A percentile compares a stretch with the other conserved stretches of the same genome.
Evolutionary conservation across 2,797 vertebrate species (phyloP).

Genomic region (Anisognathus igniventris): DNA sequence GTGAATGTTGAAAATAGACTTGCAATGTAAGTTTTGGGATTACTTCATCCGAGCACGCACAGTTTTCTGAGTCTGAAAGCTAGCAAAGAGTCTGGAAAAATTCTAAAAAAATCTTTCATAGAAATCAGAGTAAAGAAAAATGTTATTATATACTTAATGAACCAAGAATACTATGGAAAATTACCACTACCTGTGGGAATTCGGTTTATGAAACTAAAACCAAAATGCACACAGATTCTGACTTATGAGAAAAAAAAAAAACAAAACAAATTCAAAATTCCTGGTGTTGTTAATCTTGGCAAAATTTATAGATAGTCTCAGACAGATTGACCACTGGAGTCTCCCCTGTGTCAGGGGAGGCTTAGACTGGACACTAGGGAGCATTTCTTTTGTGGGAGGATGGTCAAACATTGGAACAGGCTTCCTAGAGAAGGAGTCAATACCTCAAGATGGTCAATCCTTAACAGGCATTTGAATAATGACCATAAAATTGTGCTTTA

Average conservation of each 20-base stretch:
- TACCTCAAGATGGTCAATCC: background rate
- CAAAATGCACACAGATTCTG: background rate
- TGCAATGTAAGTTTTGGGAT: background rate
- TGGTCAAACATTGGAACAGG: background rate
- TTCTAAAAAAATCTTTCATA: background rate
- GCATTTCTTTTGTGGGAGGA: background rate
- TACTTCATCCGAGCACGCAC: background rate
- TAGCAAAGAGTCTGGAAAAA: background rate
- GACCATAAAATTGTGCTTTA: background rate
- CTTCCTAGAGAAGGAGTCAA: background rate
- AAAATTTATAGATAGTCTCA: background rate
- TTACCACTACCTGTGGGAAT: background rate
- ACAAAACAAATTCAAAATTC: background rate
- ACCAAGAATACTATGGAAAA: background rate
- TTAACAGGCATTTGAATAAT: background rate
- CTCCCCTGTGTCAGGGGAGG: background rate
- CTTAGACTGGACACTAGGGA: background rate
- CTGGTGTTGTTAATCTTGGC: background rate
- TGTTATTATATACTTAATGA: background rate
- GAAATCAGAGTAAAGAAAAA: background rate
- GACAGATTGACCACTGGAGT: background rate
- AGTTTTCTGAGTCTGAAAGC: background rate
- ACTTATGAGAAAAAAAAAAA: accelerated
- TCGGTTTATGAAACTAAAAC: background rate
- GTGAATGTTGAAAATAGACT: background rate